Percentiles rank a stretch among this genome's conserved stretches.
Conservation (phyloP, 1,140 invertebrate genomes). For the Geopemphigus sp. region DNA sequence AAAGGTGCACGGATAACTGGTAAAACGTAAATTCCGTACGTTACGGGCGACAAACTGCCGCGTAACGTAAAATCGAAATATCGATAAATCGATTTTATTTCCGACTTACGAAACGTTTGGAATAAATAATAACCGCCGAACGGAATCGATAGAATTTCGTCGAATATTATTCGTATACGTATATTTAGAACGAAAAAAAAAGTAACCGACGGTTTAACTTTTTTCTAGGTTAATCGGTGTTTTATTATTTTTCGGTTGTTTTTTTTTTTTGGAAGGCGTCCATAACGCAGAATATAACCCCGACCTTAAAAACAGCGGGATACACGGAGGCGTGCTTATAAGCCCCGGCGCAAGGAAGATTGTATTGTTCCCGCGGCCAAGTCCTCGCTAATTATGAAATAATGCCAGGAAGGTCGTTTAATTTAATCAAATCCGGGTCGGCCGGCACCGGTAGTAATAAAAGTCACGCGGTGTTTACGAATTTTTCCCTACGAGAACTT, state of each 20-base stretch:
- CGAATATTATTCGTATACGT: too few relatives aligned
- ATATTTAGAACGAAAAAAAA: too few relatives aligned
- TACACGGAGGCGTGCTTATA: constrained; percentile 1
- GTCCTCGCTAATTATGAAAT: constrained; percentile 47
- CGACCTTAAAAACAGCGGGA: constrained; percentile 30
- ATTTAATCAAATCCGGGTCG: constrained; percentile 46
- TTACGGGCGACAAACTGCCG: too few relatives aligned
- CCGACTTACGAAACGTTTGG: too few relatives aligned
- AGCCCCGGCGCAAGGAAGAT: constrained; percentile 27
- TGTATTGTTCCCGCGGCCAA: constrained; percentile 44
- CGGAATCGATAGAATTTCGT: neutral
- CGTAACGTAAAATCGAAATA: too few relatives aligned
- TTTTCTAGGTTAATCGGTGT: constrained; percentile 31
- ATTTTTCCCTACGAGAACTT: neutral
- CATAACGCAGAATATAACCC: neutral
- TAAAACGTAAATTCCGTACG: too few relatives aligned
- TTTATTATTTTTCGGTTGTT: neutral
- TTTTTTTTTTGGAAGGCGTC: constrained; percentile 24
- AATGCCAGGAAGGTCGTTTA: constrained; percentile 46
- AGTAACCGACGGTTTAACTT: neutral
- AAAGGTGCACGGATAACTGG: too few relatives aligned
- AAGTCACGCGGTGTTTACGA: constrained; percentile 29
- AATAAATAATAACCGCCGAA: neutral
- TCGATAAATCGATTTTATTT: too few relatives aligned
- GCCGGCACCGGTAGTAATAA: constrained; percentile 10